Percentiles rank a stretch among this genome's conserved stretches.
phyloP scores from a whole-genome alignment of 2,888 invertebrate species.

The Notodonta dromedarius region DNA sequence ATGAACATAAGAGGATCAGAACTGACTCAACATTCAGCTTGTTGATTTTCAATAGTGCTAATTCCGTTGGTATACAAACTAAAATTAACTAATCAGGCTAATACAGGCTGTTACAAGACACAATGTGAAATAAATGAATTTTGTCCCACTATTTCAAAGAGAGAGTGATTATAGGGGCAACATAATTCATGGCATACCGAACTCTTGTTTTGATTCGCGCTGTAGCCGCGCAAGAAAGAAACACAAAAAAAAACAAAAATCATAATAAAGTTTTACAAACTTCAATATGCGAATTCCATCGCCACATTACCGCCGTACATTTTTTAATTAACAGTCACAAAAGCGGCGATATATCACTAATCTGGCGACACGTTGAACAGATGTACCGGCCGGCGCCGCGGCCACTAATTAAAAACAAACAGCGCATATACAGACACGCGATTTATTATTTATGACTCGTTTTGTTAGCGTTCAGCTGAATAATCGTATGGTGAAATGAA shows the following conservation, averaged over 20 bases:
- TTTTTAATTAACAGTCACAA: slow-evolving; percentile 38
- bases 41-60: too few species aligned
- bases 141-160: too few species aligned
- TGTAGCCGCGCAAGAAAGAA: too few species aligned
- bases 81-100: too few species aligned
- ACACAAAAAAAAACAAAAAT: neutral
- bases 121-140: too few species aligned
- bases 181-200: too few species aligned
- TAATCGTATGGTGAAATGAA: slow-evolving; percentile 23
- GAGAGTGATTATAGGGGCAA: too few species aligned
- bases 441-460: slow-evolving; percentile 41
- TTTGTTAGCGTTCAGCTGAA: slow-evolving; percentile 26
- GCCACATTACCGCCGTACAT: slow-evolving; percentile 17
- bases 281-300: slow-evolving; percentile 14
- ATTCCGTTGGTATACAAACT: too few species aligned
- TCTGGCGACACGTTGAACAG: slow-evolving; percentile 35
- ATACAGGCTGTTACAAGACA: too few species aligned
- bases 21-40: too few species aligned
- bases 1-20: too few species aligned
- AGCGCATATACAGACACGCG: slow-evolving; percentile 49
- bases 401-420: slow-evolving; percentile 75
- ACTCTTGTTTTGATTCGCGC: too few species aligned
- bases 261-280: neutral
- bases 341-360: slow-evolving; percentile 36
- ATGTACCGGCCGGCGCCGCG: slow-evolving; percentile 35